Conservation (phyloP, 2,888 invertebrate species). For the Hermodice carunculata region DNA sequence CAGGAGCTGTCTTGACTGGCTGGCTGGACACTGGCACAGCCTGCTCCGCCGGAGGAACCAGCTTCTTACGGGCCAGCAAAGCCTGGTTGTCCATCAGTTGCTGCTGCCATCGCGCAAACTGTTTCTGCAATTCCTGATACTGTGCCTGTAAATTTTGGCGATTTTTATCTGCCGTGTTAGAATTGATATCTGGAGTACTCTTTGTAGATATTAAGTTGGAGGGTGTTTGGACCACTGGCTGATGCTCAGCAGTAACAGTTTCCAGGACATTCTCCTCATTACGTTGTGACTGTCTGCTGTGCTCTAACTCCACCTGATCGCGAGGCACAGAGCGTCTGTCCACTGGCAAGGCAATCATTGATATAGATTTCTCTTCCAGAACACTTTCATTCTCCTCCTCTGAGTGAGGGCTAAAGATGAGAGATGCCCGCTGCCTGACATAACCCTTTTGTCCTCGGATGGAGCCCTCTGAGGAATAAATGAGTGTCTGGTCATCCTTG, state of each 20-base stretch:
- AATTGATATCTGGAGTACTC: not conserved
- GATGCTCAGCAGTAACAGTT: too few relatives aligned
- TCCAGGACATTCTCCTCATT: too few relatives aligned
- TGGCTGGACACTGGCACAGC: not conserved
- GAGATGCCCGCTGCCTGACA: not conserved
- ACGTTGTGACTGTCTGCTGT: too few relatives aligned
- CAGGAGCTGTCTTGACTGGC: not conserved
- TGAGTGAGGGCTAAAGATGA: constrained; percentile 45
- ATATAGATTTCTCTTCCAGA: constrained; percentile 56
- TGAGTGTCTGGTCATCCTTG: not conserved
- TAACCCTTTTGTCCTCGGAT: constrained; percentile 3
- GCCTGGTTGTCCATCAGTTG: constrained; percentile 60
- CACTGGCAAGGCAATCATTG: constrained; percentile 51
- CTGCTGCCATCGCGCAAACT: constrained; percentile 59
- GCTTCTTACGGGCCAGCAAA: constrained; percentile 47
- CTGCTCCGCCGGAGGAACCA: not conserved
- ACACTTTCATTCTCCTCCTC: constrained; percentile 53
- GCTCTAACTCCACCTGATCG: too few relatives aligned
- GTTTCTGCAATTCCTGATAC: constrained; percentile 56
- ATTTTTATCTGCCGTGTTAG: not conserved
- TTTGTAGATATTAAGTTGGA: too few relatives aligned
- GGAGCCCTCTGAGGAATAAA: too few relatives aligned
- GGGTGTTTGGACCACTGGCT: too few relatives aligned
- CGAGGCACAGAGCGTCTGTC: too few relatives aligned
- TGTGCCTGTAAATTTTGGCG: constrained; percentile 47